Percentiles rank a stretch among this genome's conserved stretches.
phyloP scores from a whole-genome alignment of 1,140 invertebrate species.

The Pachyrhynchus sulphureomaculatus region DNA sequence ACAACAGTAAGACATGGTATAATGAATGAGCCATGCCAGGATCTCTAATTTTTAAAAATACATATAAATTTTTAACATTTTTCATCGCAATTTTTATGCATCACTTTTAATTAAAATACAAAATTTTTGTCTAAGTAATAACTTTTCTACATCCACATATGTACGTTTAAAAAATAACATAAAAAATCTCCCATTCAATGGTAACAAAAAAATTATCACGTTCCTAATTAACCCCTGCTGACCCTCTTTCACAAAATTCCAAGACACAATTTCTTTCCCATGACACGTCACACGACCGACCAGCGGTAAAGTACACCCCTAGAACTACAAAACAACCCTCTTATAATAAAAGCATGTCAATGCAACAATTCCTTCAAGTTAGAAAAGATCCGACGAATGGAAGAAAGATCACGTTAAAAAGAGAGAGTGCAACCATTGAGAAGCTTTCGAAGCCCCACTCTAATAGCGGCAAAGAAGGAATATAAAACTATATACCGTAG shows the following conservation, averaged over 20 bases:
- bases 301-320: constrained; percentile 13
- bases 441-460: constrained; percentile 29
- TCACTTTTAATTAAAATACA: no score
- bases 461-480: constrained; percentile 12
- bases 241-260: constrained; percentile 8
- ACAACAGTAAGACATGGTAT: no score
- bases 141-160: no score
- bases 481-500: constrained; percentile 38
- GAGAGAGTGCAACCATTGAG: constrained; percentile 16
- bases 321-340: background rate
- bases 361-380: background rate
- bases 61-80: no score
- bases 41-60: no score
- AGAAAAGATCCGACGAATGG: background rate
- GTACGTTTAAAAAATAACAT: no score
- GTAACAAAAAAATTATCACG: constrained; percentile 7
- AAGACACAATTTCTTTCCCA: constrained; percentile 17
- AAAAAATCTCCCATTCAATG: background rate
- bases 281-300: constrained; percentile 6
- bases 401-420: background rate
- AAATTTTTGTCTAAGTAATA: no score
- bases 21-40: no score
- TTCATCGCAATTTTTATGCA: no score
- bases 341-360: no score
- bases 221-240: constrained; percentile 20